phyloP scores from a whole-genome alignment of 2,797 vertebrate species.

The Tiaroga cobitis region DNA sequence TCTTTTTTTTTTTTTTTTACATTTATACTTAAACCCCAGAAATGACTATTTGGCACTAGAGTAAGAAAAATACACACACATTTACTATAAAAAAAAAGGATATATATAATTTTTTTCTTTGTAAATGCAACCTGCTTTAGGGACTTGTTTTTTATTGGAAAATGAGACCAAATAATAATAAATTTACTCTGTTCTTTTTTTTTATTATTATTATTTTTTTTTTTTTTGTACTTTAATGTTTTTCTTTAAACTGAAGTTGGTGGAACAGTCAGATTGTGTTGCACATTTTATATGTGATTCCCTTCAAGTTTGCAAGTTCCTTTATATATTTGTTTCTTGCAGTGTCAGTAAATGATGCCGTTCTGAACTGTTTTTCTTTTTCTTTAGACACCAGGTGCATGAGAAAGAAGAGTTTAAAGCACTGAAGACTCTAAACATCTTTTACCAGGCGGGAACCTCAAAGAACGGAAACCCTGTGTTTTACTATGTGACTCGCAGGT shows the following conservation, averaged over 20 bases:
- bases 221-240: not conserved
- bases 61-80: not conserved
- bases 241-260: too few relatives aligned
- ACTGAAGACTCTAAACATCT: slow-evolving; percentile 96
- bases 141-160: not conserved
- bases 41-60: not conserved
- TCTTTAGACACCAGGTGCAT: slow-evolving; percentile 91
- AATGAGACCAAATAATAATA: not conserved
- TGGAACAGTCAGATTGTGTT: not conserved
- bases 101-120: not conserved
- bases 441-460: slow-evolving; percentile 97
- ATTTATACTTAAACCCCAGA: not conserved
- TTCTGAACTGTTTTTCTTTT: not conserved
- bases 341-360: not conserved
- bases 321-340: not conserved
- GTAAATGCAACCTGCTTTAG: not conserved
- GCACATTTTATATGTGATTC: not conserved
- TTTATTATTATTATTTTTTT: not conserved
- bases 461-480: slow-evolving; percentile 96
- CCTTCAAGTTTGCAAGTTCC: not conserved
- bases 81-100: not conserved
- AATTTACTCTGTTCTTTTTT: too few relatives aligned
- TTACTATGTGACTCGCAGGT: slow-evolving; percentile 98
- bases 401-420: slow-evolving; percentile 99
- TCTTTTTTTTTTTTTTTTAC: too few relatives aligned